A percentile compares a stretch with the other conserved stretches of the same genome.
phyloP scores from a whole-genome alignment of 1,140 invertebrate species.

The Drosophila persimilis region DNA sequence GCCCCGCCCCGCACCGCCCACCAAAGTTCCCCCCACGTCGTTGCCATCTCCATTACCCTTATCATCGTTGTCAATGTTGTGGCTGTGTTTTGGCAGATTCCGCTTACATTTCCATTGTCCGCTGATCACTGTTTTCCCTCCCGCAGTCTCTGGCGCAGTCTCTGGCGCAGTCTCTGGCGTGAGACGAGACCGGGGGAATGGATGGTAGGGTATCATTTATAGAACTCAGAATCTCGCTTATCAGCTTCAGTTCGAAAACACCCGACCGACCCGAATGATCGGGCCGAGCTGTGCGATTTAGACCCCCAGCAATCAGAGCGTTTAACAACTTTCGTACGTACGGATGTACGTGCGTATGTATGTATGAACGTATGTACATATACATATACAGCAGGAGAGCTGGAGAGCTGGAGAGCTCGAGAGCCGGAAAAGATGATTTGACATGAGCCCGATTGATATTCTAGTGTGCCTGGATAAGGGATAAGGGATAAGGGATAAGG shows the following conservation, averaged over 20 bases:
- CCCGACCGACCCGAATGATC: constrained; percentile 1
- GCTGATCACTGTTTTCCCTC: neutral
- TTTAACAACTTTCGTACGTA: constrained; percentile 14
- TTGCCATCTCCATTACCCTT: neutral
- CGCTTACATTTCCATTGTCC: constrained; percentile 36
- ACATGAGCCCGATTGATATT: too few relatives aligned
- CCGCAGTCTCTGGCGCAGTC: neutral
- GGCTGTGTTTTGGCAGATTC: constrained; percentile 10
- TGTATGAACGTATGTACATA: neutral
- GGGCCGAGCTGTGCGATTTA: constrained; percentile 14
- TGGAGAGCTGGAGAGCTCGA: too few relatives aligned
- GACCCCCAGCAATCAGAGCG: constrained; percentile 33
- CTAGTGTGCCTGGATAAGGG: too few relatives aligned
- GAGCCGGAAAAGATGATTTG: too few relatives aligned
- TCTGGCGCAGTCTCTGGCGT: neutral
- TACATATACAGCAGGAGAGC: too few relatives aligned
- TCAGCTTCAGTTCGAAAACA: constrained; percentile 21
- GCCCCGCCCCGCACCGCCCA: neutral
- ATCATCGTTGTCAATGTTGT: constrained; percentile 9
- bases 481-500: too few relatives aligned
- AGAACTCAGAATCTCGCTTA: constrained; percentile 11
- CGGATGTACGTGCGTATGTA: neutral
- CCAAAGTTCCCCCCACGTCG: neutral
- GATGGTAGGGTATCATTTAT: neutral
- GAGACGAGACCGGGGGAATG: neutral